Conservation (phyloP, 2,113 vertebrate genomes). For the Alethe diademata region DNA sequence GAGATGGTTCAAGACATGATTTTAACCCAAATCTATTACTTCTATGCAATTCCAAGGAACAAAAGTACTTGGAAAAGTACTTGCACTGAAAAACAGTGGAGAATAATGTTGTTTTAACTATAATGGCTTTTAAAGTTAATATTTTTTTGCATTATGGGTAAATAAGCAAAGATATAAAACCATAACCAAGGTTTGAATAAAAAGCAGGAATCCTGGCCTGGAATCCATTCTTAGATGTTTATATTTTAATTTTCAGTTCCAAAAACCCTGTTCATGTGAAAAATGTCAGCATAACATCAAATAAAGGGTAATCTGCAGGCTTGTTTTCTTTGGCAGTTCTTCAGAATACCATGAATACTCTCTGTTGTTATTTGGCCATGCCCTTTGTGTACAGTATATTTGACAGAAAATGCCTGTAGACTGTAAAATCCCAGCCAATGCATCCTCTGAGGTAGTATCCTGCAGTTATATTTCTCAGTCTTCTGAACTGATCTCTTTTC, state of each 20-base stretch:
- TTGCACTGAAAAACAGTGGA: background rate
- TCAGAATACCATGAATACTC: conserved; percentile 7
- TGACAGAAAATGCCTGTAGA: background rate
- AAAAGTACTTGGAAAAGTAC: background rate
- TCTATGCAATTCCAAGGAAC: background rate
- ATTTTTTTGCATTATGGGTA: background rate
- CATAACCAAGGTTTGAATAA: background rate
- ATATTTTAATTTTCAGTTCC: background rate
- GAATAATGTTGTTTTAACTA: background rate
- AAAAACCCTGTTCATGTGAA: background rate
- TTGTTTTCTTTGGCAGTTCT: conserved; percentile 5
- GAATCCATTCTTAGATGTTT: background rate
- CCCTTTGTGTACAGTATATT: background rate
- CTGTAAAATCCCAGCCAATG: background rate
- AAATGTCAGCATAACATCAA: conserved; percentile 13
- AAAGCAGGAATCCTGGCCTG: background rate
- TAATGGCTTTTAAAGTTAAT: background rate
- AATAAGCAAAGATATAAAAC: background rate
- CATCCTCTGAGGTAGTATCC: background rate
- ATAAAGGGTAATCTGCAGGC: background rate
- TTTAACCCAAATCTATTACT: background rate
- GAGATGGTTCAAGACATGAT: background rate
- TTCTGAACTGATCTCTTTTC: background rate
- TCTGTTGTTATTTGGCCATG: conserved; percentile 9
- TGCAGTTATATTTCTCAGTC: background rate